Evolutionary conservation across 1,140 invertebrate genomes (phyloP).

Genomic region (Nomia melanderi): DNA sequence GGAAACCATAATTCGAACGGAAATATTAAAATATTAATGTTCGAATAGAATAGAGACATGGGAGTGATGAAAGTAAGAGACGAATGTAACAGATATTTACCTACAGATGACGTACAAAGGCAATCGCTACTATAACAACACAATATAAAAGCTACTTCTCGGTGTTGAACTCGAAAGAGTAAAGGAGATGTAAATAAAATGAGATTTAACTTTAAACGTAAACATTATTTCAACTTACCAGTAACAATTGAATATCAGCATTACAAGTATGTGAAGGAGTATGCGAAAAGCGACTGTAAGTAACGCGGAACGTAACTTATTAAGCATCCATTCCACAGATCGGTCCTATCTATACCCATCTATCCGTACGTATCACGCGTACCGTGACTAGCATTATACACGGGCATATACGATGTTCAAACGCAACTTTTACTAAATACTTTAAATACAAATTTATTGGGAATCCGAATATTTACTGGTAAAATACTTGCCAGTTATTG

Average conservation of each 20-base stretch:
- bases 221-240: constrained; percentile 19
- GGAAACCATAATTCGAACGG: background rate
- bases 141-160: constrained; percentile 29
- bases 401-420: constrained; percentile 10
- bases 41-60: background rate
- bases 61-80: background rate
- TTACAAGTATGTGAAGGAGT: constrained; percentile 7
- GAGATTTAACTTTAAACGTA: background rate
- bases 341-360: constrained; percentile 41
- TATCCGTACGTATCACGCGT: constrained; percentile 44
- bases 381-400: constrained; percentile 39
- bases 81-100: constrained; percentile 41
- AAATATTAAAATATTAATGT: constrained; percentile 5
- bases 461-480: constrained; percentile 1
- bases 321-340: constrained; percentile 48
- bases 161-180: background rate
- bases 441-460: background rate
- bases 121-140: constrained; percentile 46
- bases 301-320: constrained; percentile 38
- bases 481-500: constrained; percentile 3
- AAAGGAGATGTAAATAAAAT: background rate
- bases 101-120: constrained; percentile 51
- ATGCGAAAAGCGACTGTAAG: constrained; percentile 2
- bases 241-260: background rate
- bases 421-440: constrained; percentile 1